Conservation (phyloP, 2,797 vertebrate genomes). For the Semaprochilodus insignis region DNA sequence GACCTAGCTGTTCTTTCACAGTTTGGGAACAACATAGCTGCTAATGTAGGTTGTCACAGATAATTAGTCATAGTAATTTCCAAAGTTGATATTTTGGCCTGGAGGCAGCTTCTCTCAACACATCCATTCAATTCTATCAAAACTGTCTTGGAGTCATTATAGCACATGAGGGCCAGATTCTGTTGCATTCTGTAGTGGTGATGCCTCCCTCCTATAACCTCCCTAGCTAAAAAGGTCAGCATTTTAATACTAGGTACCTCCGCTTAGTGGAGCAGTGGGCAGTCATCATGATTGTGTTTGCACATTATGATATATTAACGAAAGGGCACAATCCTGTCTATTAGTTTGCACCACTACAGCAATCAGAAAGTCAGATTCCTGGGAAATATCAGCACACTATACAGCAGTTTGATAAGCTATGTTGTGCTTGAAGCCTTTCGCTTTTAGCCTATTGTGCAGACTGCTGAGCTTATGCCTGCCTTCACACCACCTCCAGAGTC, state of each 20-base stretch:
- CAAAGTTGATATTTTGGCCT: too few relatives aligned
- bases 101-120: neutral
- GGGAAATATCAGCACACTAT: too few relatives aligned
- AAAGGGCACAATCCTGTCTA: too few relatives aligned
- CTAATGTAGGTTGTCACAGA: neutral
- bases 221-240: neutral
- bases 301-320: too few relatives aligned
- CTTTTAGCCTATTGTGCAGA: neutral
- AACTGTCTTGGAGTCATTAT: neutral
- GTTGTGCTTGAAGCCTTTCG: neutral
- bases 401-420: too few relatives aligned
- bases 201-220: neutral
- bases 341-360: too few relatives aligned
- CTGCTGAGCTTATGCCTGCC: neutral
- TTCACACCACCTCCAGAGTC: neutral
- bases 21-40: too few relatives aligned
- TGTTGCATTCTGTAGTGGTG: neutral
- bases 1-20: too few relatives aligned
- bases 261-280: neutral
- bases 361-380: too few relatives aligned
- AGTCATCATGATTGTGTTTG: neutral
- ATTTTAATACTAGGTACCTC: neutral
- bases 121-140: neutral
- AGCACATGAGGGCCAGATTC: neutral
- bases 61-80: neutral